phyloP scores from a whole-genome alignment of 2,797 vertebrate species.

The Peromyscus nudipes region DNA sequence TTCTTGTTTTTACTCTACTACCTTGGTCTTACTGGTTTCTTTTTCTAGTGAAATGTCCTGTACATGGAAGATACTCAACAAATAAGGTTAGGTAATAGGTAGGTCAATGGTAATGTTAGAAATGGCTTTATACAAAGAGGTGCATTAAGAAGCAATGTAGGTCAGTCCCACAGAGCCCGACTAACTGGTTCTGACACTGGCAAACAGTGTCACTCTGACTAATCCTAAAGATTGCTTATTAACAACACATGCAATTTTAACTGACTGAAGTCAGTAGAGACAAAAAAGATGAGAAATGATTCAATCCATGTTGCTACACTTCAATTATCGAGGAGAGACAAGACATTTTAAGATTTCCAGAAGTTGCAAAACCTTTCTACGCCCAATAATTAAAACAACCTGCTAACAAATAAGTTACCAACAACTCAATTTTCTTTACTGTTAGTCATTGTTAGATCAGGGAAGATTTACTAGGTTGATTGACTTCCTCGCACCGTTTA shows the following conservation, averaged over 20 bases:
- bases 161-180: constrained; percentile 74
- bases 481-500: constrained; percentile 46
- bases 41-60: constrained; percentile 69
- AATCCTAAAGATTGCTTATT: constrained; percentile 71
- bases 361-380: constrained; percentile 15
- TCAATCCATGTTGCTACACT: neutral
- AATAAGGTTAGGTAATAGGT: constrained; percentile 77
- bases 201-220: constrained; percentile 60
- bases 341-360: constrained; percentile 51
- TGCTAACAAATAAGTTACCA: constrained; percentile 45
- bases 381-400: constrained; percentile 59
- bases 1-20: constrained; percentile 16
- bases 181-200: constrained; percentile 71
- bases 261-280: constrained; percentile 49
- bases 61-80: constrained; percentile 46
- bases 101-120: constrained; percentile 81
- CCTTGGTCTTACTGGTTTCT: constrained; percentile 43
- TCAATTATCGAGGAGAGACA: constrained; percentile 37
- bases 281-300: constrained; percentile 63
- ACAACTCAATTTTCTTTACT: neutral
- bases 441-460: neutral
- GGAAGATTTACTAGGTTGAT: constrained; percentile 1
- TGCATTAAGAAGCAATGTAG: constrained; percentile 78
- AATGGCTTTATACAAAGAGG: constrained; percentile 79
- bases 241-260: constrained; percentile 68